Conservation (phyloP, 1,140 invertebrate species). For the Temnothorax nylanderi region DNA sequence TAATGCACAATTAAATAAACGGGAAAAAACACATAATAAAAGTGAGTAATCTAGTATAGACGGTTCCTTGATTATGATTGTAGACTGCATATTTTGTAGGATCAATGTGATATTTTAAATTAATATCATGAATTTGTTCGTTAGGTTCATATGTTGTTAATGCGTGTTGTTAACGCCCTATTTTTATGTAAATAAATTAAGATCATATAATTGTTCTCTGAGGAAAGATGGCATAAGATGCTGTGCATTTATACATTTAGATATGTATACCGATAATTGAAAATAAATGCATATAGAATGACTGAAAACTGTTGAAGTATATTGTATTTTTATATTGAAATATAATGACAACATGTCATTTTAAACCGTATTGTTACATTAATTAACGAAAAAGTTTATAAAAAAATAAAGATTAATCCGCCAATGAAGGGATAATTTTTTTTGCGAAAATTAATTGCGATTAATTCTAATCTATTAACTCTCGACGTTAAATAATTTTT, state of each 20-base stretch:
- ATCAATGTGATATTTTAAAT: background rate
- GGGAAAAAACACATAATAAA: background rate
- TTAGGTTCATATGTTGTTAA: conserved; percentile 7
- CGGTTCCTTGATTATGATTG: background rate
- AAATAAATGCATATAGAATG: background rate
- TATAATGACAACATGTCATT: background rate
- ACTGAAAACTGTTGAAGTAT: background rate
- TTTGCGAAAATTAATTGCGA: background rate
- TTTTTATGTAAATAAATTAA: conserved; percentile 51
- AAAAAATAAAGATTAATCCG: background rate
- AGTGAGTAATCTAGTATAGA: background rate
- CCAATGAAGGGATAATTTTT: background rate
- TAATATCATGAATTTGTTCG: background rate
- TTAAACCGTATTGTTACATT: background rate
- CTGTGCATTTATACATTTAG: conserved; percentile 33
- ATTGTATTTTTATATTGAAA: conserved; percentile 18
- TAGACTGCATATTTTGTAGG: background rate
- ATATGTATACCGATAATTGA: background rate
- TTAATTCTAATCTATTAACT: background rate
- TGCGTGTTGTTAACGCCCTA: background rate
- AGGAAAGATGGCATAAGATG: background rate
- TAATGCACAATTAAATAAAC: conserved; percentile 1
- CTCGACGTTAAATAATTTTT: conserved; percentile 2
- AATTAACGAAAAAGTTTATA: background rate
- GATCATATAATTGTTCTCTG: conserved; percentile 20